Base-by-base conservation (phyloP, 2,888 invertebrate genomes). In the Agonum fuliginosum region DNA sequence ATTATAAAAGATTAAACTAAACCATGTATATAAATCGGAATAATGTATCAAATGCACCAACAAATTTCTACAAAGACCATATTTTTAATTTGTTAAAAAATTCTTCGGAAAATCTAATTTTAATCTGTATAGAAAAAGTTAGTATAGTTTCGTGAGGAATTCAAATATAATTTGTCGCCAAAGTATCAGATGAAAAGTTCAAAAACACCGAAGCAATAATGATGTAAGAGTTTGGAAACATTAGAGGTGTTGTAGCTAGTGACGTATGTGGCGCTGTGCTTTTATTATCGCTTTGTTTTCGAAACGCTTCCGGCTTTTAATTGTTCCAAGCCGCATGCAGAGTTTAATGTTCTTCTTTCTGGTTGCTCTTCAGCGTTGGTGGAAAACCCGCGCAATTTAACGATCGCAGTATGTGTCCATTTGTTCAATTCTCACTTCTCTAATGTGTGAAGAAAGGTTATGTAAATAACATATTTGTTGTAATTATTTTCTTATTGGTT, bases 231-330 rank as follows among this genome's bases (percentile, higher is more conserved):
- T 67, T 67, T 67, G 67, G 67, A 67, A 67, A 67, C 67, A 67
- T 67, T 67, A 37, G 37, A 67, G 67, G 67, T 67, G 67, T 37
- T 67, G 37, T 67, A 46, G 46, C 5, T 14, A 62, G 30, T 27
- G 27, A 62, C 30, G 58, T 62, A 62, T 70, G 70, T 70, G 70
- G 48, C 46, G 48, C 48, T 70, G 27, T 43, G 43, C 41, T 67
- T 75, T 75, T 75, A 65, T 67, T 41, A 51, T 37, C 67, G 65
- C 46, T 67, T 75, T 75, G 75, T 75, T 75, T 75, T 75, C 14
- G 48, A 67, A 67, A 67, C 46, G 75, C 48, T 75, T 75, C 75
- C 75, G 65, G 65, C 75, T 67, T 75, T 75, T 75, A 75, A 75
- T 75, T 75, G 75, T 75, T 75, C 51, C 43, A 71, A 46, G 46